Evolutionary conservation across 2,888 invertebrate genomes (phyloP).

Genomic region (Smittia sp.): DNA sequence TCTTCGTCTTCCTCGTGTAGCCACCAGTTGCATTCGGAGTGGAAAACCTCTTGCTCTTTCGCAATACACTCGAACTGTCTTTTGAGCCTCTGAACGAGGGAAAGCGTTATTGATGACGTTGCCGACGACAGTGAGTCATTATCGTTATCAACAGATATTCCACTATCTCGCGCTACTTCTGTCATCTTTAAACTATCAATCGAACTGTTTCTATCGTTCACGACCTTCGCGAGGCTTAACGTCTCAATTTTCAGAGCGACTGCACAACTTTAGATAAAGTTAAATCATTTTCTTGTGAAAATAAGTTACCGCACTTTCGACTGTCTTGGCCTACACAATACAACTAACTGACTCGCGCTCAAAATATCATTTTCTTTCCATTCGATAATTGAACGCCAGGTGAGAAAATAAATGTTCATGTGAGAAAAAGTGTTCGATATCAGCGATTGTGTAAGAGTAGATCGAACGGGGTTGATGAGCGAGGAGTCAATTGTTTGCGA

Average conservation of each 20-base stretch:
- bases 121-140: slow-evolving; percentile 20
- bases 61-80: slow-evolving; percentile 26
- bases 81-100: slow-evolving; percentile 9
- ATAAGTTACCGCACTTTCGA: background rate
- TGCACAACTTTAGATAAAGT: background rate
- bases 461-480: background rate
- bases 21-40: slow-evolving; percentile 36
- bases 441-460: background rate
- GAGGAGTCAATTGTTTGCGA: background rate
- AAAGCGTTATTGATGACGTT: slow-evolving; percentile 6
- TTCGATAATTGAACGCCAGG: slow-evolving; percentile 1
- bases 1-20: slow-evolving; percentile 9
- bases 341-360: background rate
- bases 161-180: slow-evolving; percentile 27
- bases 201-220: background rate
- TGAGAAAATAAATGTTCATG: background rate
- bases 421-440: background rate
- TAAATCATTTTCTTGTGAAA: background rate
- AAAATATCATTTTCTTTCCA: slow-evolving; percentile 9
- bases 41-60: slow-evolving; percentile 28
- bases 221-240: background rate
- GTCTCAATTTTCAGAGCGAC: too few species aligned
- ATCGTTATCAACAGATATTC: slow-evolving; percentile 19
- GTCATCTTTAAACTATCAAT: slow-evolving; percentile 26
- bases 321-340: background rate